phyloP scores from a whole-genome alignment of 2,888 invertebrate genomes.

The Oegoconia quadripuncta region DNA sequence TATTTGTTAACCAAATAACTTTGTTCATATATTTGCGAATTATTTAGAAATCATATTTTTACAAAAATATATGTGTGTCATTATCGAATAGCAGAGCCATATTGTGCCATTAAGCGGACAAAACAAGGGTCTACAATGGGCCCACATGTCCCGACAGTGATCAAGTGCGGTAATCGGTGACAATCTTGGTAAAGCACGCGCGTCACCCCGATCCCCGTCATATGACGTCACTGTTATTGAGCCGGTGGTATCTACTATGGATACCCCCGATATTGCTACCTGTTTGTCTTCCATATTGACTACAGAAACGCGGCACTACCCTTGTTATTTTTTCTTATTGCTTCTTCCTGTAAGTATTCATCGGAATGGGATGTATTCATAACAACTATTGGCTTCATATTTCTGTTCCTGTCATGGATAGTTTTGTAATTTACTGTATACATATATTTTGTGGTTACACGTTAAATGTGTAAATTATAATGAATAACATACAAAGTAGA shows the following conservation, averaged over 20 bases:
- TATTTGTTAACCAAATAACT: not conserved
- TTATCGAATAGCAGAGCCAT: too few species aligned
- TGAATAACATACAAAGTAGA: too few species aligned
- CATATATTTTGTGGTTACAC: slow-evolving; percentile 41
- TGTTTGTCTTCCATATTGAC: slow-evolving; percentile 62
- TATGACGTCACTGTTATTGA: slow-evolving; percentile 7
- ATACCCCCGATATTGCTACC: slow-evolving; percentile 57
- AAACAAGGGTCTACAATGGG: too few species aligned
- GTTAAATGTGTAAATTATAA: too few species aligned
- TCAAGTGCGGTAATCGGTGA: slow-evolving; percentile 46
- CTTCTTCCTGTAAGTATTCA: slow-evolving; percentile 41
- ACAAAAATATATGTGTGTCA: too few species aligned
- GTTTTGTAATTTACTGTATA: slow-evolving; percentile 33
- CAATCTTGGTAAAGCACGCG: slow-evolving; percentile 50
- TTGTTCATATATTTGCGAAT: too few species aligned
- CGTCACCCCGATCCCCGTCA: slow-evolving; percentile 28
- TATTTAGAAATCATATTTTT: too few species aligned
- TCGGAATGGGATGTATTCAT: slow-evolving; percentile 37
- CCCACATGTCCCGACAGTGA: slow-evolving; percentile 28
- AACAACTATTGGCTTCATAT: slow-evolving; percentile 49
- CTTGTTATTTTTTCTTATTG: slow-evolving; percentile 52
- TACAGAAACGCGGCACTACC: slow-evolving; percentile 31
- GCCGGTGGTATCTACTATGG: slow-evolving; percentile 1
- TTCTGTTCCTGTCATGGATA: slow-evolving; percentile 35
- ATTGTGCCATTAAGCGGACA: too few species aligned